phyloP scores from a whole-genome alignment of 2,888 invertebrate species.

The Ormyrus pomaceus region DNA sequence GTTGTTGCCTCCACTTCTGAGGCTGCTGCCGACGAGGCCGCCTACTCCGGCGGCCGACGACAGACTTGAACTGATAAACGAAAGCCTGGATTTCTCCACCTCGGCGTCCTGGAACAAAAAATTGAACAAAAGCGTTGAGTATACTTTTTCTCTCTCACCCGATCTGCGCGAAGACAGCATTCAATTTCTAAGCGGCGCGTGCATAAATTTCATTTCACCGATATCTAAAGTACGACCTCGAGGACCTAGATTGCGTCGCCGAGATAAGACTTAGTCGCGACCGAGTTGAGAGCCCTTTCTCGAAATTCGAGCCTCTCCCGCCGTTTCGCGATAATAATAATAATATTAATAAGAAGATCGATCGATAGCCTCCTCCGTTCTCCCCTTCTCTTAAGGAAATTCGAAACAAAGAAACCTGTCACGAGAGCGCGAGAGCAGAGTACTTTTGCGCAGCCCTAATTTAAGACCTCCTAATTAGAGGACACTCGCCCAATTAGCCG shows the following conservation, averaged over 20 bases:
- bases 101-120: conserved; percentile 71
- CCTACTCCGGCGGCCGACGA: conserved; percentile 55
- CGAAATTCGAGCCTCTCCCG: conserved; percentile 33
- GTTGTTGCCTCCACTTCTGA: conserved; percentile 54
- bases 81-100: conserved; percentile 70
- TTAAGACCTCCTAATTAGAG: conserved; percentile 39
- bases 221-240: not conserved
- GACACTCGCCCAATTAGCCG: conserved; percentile 38
- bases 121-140: not conserved
- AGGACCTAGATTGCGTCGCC: conserved; percentile 27
- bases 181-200: too few relatives aligned
- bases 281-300: conserved; percentile 22
- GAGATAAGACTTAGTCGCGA: conserved; percentile 44
- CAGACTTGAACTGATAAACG: conserved; percentile 67
- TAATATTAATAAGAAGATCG: not conserved
- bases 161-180: too few relatives aligned
- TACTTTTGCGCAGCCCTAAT: conserved; percentile 23
- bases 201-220: too few relatives aligned
- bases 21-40: conserved; percentile 27
- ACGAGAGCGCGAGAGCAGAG: not conserved
- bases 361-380: conserved; percentile 1
- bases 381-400: not conserved
- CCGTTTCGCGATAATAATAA: not conserved
- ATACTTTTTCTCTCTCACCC: not conserved
- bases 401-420: conserved; percentile 35